Evolutionary conservation across 37 sponge, comb jelly and placozoan species (phyloP).

Genomic region (Cliona cf. orientalis): DNA sequence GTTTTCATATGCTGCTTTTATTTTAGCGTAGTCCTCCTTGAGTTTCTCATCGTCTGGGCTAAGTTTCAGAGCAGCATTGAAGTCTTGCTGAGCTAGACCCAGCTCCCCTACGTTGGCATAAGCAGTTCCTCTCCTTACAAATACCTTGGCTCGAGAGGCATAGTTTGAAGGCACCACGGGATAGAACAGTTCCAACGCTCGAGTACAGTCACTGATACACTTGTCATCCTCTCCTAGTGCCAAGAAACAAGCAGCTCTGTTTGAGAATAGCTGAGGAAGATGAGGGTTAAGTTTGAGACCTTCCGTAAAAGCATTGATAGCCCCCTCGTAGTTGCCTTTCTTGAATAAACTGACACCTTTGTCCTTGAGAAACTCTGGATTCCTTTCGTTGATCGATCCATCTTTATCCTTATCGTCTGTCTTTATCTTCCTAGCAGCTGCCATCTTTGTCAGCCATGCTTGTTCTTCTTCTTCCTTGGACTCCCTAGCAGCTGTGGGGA

Average conservation of each 20-base stretch:
- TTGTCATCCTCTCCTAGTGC: constrained; percentile 50
- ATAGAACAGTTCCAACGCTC: constrained; percentile 83
- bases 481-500: constrained; percentile 95
- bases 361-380: constrained; percentile 95
- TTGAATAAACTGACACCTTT: constrained; percentile 88
- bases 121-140: constrained; percentile 90
- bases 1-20: constrained; percentile 21
- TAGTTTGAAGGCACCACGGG: constrained; percentile 89
- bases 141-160: constrained; percentile 71
- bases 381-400: constrained; percentile 77
- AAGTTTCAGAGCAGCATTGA: constrained; percentile 71
- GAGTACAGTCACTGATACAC: constrained; percentile 74
- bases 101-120: constrained; percentile 64
- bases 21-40: constrained; percentile 51
- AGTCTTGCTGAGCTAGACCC: constrained; percentile 78
- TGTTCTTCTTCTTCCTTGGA: constrained; percentile 85
- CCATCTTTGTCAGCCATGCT: constrained; percentile 95
- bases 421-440: constrained; percentile 81
- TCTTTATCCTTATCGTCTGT: constrained; percentile 23
- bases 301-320: constrained; percentile 93
- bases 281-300: constrained; percentile 77
- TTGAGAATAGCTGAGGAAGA: constrained; percentile 86
- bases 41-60: constrained; percentile 52
- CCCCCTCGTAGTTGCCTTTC: constrained; percentile 81
- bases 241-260: constrained; percentile 85